Evolutionary conservation across 2,113 vertebrate genomes (phyloP), one percentile per base, ranked within the genome.

Genomic region (Potamarius usumacintae): DNA sequence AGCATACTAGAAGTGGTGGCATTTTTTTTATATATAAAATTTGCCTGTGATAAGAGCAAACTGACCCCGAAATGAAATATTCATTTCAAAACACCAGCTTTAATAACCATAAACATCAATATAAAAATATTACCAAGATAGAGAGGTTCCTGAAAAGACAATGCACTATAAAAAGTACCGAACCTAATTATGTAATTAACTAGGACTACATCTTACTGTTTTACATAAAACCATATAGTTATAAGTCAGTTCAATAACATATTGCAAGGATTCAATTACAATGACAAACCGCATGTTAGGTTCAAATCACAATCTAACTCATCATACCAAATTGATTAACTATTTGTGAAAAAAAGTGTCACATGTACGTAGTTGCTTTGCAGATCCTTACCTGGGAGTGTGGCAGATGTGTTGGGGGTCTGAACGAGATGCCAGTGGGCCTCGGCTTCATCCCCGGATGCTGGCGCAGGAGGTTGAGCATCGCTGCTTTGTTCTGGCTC

Each of bases 401-500:
- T 0, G 96, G 91, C 6, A 97, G 93, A 88, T 97, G 94, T 4
- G 96, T 17, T n/a, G 85, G 71, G 0, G 88, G 94, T 0, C 96
- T 90, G 94, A 96, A 99, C 65, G 94, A 89, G 83, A 97, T 94
- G 92, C 93, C 96, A 77, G 58, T 0, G 0, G 95, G 88, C 93
- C 97, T 98, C 90, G 95, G 94, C 86, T 98, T 99, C 92, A 96
- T 96, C 85, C 96, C 96, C 87, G 96, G 94, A 84, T 97, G 97
- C 74, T 97, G 97, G 0, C 96, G 93, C 3, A 98, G 93, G 83
- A 98, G 95, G 0, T 94, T 89, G 87, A 97, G 92, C 90, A 98
- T 94, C 0, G 94, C 90, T 0, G 94, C 58, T 92, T 99, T 99
- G 92, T 91, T 97, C 93, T 97, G 94, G 85, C 12, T 91, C 90